Conservation (phyloP, 2,888 invertebrate species). For the Temnothorax unifasciatus region DNA sequence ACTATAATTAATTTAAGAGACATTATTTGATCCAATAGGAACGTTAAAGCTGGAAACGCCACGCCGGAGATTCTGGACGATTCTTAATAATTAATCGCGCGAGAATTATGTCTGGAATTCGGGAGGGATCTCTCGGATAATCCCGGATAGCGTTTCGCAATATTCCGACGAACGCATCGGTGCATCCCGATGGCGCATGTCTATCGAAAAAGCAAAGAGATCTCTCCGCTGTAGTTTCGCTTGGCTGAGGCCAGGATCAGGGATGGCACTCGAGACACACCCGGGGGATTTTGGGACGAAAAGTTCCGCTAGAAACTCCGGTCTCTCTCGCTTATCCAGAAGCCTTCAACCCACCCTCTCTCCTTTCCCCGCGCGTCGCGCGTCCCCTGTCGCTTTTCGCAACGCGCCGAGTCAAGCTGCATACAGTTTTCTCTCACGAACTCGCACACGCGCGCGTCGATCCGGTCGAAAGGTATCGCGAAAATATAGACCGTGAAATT, state of each 20-base stretch:
- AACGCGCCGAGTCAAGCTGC: constrained; percentile 29
- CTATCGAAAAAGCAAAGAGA: constrained; percentile 72
- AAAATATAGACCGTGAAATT: constrained; percentile 53
- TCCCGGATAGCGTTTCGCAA: constrained; percentile 46
- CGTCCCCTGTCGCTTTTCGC: neutral
- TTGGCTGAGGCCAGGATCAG: constrained; percentile 61
- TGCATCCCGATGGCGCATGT: constrained; percentile 57
- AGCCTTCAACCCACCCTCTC: constrained; percentile 17
- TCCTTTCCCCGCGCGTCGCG: neutral
- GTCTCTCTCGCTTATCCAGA: constrained; percentile 64
- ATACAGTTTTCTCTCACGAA: constrained; percentile 43
- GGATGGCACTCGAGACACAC: constrained; percentile 68
- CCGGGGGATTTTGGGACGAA: constrained; percentile 71
- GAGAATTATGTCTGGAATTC: constrained; percentile 31
- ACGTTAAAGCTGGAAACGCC: neutral
- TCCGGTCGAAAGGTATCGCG: constrained; percentile 41
- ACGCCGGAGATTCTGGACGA: neutral
- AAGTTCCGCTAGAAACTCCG: constrained; percentile 68
- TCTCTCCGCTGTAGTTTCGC: constrained; percentile 55
- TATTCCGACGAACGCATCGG: constrained; percentile 51
- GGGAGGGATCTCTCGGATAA: constrained; percentile 28
- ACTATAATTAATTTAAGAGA: neutral
- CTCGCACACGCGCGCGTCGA: constrained; percentile 26
- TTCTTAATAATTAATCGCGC: constrained; percentile 46
- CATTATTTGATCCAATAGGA: neutral